Base-by-base conservation (phyloP, 2,797 vertebrate genomes). In the Aphelocoma californica region DNA sequence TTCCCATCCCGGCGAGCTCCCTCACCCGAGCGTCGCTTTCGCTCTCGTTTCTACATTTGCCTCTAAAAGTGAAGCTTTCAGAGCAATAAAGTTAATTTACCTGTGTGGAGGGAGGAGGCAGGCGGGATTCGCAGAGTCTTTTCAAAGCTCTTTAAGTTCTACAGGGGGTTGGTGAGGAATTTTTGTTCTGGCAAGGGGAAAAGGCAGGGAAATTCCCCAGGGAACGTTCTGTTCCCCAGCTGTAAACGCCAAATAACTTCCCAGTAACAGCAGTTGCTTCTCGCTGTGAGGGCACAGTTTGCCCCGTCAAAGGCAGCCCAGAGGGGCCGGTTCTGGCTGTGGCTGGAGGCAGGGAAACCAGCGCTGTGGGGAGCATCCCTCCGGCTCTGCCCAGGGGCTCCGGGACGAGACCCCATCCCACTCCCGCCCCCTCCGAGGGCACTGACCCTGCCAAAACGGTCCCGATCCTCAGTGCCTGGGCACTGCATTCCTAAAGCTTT, bases 381-480 rank as follows among this genome's bases (percentile, higher is more conserved):
- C 26, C 16, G 6, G 81, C 60, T 72, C 66, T 84, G 88, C 47
- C 42, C 60, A 1, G 40, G 45, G 45, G 18, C 58, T 20, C 53
- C 26, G 38, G 15, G 53, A 16, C 6, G 4, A 53, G 60, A 48
- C 8, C 71, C 57, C 42, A 0, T 12, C 47, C 60, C 24, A 3
- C 8, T 6, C 34, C 36, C 2, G 0, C 31, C 4, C 3, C 0
- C 29, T 2, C 2, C 1, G 16, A 24, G 54, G 25, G 28, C 62
- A 12, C 57, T 0, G 7, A 34, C 18, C 16, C 60, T 7, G 14
- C 70, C 47, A 0, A 3, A 36, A 8, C 31, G 28, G 58, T 64
- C 36, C 48, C 4, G 4, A 7, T 0, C 4, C 15, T 0, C 2
- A 0, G 40, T 0, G n/a, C 21, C 10, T 1, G 2, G 38, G 34